phyloP scores from a whole-genome alignment of 2,113 vertebrate genomes.

The Cephalopholis sonnerati region DNA sequence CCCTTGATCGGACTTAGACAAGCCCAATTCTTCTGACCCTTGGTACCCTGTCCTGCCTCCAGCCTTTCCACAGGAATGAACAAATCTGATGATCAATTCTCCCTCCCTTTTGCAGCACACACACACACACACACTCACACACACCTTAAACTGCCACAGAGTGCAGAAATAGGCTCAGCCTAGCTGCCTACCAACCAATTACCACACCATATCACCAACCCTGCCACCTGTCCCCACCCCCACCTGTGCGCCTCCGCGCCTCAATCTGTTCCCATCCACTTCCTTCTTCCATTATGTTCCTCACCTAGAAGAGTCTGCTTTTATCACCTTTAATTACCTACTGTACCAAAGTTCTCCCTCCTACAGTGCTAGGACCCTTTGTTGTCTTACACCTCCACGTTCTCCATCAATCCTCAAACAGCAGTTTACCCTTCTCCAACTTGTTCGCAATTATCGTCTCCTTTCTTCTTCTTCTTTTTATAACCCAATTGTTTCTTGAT shows the following conservation, averaged over 20 bases:
- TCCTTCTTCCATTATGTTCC: constrained; percentile 43
- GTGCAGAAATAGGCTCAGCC: constrained; percentile 50
- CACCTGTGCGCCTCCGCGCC: constrained; percentile 42
- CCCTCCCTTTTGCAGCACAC: constrained; percentile 17
- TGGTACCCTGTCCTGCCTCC: constrained; percentile 54
- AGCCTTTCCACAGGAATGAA: constrained; percentile 77
- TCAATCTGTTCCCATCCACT: constrained; percentile 48
- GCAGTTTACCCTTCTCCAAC: constrained; percentile 42
- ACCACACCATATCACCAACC: constrained; percentile 59
- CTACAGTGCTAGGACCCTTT: constrained; percentile 18
- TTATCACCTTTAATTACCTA: constrained; percentile 78
- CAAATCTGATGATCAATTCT: constrained; percentile 82
- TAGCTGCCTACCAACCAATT: constrained; percentile 79
- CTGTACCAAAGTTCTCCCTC: constrained; percentile 53
- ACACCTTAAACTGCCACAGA: constrained; percentile 44
- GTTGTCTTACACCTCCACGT: constrained; percentile 62
- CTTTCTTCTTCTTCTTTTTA: constrained; percentile 5
- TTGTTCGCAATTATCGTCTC: constrained; percentile 50
- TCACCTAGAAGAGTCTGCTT: constrained; percentile 49
- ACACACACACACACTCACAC: constrained; percentile 4
- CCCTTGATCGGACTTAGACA: constrained; percentile 71
- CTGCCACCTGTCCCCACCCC: constrained; percentile 44
- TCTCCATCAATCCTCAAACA: constrained; percentile 52
- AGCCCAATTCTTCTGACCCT: constrained; percentile 69
- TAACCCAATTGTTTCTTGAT: constrained; percentile 54